Conservation (phyloP, 2,797 vertebrate genomes). For the Hemibagrus guttatus region DNA sequence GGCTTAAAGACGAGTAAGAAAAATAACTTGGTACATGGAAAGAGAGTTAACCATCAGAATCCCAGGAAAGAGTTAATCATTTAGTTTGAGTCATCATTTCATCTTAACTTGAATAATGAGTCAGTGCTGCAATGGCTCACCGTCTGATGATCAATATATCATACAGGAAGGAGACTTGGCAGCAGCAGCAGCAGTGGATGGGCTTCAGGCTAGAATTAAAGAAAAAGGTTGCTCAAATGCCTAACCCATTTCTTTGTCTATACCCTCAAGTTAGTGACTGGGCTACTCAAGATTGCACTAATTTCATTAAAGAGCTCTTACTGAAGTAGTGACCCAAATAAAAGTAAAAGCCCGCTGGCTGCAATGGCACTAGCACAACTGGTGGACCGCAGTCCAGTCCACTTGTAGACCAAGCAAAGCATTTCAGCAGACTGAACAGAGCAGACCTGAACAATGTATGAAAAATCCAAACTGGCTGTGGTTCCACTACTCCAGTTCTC, state of each 20-base stretch:
- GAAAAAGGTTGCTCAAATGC: not conserved
- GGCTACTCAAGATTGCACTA: not conserved
- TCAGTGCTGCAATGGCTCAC: not conserved
- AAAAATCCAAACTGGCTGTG: not conserved
- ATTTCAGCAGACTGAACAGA: not conserved
- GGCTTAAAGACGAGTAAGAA: too few species aligned
- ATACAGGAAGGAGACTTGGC: slow-evolving; percentile 11
- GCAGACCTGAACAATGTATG: not conserved
- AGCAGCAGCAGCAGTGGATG: not conserved
- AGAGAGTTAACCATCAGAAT: not conserved
- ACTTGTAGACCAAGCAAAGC: not conserved
- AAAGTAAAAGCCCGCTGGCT: not conserved
- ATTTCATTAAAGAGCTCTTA: not conserved
- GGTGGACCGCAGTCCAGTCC: too few species aligned
- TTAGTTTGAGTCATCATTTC: not conserved
- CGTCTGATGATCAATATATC: not conserved
- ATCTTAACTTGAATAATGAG: slow-evolving; percentile 8
- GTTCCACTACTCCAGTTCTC: not conserved
- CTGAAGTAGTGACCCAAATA: not conserved
- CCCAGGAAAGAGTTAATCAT: not conserved
- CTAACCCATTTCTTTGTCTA: not conserved
- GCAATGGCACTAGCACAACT: not conserved
- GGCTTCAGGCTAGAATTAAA: not conserved
- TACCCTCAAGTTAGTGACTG: not conserved
- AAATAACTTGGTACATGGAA: not conserved